These are phyloP conservation scores for Micronisus gabar DNA, from an alignment of 2,113 vertebrate species.

Conservation along the genomic window DNA sequence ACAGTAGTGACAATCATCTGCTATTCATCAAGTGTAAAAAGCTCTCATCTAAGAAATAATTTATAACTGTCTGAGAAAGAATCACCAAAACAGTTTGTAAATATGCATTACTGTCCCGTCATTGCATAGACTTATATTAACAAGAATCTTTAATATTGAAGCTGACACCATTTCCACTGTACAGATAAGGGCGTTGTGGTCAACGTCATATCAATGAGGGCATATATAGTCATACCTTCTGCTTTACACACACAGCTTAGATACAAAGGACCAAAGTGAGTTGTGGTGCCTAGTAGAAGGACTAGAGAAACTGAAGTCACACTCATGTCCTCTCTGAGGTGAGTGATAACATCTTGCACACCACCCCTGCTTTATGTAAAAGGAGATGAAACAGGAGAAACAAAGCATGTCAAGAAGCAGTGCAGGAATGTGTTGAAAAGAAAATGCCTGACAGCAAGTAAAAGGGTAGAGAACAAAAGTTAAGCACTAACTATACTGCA, in stretches of 20 bases:
- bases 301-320: background rate
- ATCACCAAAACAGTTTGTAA: conserved; percentile 16
- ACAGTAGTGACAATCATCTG: conserved; percentile 40
- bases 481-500: background rate
- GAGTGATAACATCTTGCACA: background rate
- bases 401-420: background rate
- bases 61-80: background rate
- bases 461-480: background rate
- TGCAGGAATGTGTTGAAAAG: background rate
- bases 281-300: background rate
- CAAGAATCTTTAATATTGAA: background rate
- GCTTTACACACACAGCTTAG: background rate
- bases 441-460: background rate
- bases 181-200: background rate
- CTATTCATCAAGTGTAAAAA: conserved; percentile 36
- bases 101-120: background rate
- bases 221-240: background rate
- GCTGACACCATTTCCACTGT: background rate
- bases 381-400: background rate
- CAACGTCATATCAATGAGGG: too few species aligned
- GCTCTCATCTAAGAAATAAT: conserved; percentile 8
- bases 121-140: background rate
- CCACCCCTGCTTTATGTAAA: background rate
- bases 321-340: background rate
- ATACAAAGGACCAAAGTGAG: background rate